Conservation (phyloP, 2,888 invertebrate species). For the Augochlorella aurata region DNA sequence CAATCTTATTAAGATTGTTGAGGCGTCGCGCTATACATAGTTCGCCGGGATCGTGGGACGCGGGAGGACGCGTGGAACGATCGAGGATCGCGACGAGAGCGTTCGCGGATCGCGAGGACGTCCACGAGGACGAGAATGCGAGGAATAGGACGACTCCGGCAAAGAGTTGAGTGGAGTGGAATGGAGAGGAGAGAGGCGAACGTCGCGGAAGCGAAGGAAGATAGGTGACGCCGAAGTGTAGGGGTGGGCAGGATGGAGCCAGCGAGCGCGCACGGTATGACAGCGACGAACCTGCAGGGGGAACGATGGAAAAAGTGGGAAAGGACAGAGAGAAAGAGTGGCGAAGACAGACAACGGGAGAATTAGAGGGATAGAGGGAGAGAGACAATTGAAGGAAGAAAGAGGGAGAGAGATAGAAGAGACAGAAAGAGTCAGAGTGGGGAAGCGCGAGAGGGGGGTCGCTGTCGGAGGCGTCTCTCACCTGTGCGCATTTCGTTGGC, state of each 20-base stretch:
- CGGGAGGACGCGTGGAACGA: not conserved
- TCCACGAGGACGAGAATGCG: not conserved
- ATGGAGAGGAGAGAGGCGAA: not conserved
- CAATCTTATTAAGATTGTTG: not conserved
- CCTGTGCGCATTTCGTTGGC: slow-evolving; percentile 76
- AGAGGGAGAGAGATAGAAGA: not conserved
- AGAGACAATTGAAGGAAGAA: not conserved
- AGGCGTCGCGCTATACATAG: not conserved
- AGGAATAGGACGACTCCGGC: not conserved
- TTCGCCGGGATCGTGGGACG: not conserved
- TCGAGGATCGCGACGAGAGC: not conserved
- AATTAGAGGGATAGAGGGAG: not conserved
- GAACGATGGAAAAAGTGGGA: not conserved
- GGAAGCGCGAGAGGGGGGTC: slow-evolving; percentile 35
- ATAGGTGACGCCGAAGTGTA: slow-evolving; percentile 17
- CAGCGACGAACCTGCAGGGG: slow-evolving; percentile 18
- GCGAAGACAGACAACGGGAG: slow-evolving; percentile 4
- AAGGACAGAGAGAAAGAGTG: slow-evolving; percentile 30
- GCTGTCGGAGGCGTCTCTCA: slow-evolving; percentile 68
- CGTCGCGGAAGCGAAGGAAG: slow-evolving; percentile 35
- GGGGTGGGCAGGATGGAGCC: slow-evolving; percentile 37
- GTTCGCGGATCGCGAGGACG: slow-evolving; percentile 20
- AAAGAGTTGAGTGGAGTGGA: too few relatives aligned
- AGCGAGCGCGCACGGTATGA: slow-evolving; percentile 36
- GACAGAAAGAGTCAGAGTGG: slow-evolving; percentile 21